Conservation (phyloP, 23 tunicate species). For the Ascidia mentula region DNA sequence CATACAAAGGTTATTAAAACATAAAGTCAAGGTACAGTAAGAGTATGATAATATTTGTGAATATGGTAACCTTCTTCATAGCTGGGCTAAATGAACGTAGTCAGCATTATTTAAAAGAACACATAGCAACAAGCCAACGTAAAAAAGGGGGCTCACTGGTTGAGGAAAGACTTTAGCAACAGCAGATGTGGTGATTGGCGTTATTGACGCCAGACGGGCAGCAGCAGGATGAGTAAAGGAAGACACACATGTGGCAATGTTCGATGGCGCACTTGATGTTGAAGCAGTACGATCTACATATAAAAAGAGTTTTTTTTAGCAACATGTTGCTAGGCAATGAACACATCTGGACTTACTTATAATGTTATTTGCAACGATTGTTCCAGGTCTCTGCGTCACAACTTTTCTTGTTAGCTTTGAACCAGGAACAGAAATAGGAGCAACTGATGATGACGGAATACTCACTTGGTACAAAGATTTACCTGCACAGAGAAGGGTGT, state of each 20-base stretch:
- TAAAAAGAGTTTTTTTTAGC: neutral
- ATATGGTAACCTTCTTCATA: no score
- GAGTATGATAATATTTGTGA: no score
- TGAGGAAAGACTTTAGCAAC: constrained; percentile 77
- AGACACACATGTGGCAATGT: constrained; percentile 23
- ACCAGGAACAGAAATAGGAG: neutral
- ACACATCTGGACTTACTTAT: neutral
- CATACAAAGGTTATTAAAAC: no score
- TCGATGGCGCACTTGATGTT: constrained; percentile 1
- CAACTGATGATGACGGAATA: constrained; percentile 2
- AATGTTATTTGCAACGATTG: neutral
- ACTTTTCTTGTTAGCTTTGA: neutral
- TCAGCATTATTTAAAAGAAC: no score
- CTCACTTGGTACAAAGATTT: constrained; percentile 57
- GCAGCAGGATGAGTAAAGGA: constrained; percentile 44
- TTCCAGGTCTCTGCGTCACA: neutral
- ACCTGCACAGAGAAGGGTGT: neutral
- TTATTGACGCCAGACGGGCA: constrained; percentile 20
- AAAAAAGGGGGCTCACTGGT: no score
- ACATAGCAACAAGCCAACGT: no score
- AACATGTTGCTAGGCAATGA: neutral
- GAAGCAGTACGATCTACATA: neutral
- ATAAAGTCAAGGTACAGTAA: no score
- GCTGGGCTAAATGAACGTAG: no score
- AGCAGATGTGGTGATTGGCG: constrained; percentile 47